Evolutionary conservation across 2,113 vertebrate genomes (phyloP).

Genomic region (Dendropsophus ebraccatus): DNA sequence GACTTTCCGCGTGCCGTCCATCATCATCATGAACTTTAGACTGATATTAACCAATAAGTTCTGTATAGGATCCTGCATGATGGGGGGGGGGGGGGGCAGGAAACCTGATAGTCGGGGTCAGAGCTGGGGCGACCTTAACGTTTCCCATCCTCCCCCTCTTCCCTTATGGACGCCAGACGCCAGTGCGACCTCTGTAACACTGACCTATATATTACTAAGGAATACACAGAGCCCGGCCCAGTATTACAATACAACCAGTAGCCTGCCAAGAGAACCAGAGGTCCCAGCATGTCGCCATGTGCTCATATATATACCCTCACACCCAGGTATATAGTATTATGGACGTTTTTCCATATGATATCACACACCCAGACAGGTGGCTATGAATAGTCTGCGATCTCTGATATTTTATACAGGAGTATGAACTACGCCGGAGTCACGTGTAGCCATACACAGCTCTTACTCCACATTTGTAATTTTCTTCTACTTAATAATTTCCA

Average conservation of each 20-base stretch:
- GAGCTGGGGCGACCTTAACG: background rate
- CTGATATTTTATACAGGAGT: too few species aligned
- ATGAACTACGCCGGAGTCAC: too few species aligned
- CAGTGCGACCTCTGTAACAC: background rate
- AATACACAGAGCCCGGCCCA: background rate
- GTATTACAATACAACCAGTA: too few species aligned
- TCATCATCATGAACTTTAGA: constrained; percentile 9
- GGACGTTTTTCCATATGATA: background rate
- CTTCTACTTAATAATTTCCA: too few species aligned
- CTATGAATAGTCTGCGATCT: too few species aligned
- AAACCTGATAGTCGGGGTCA: constrained; percentile 19
- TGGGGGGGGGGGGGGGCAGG: constrained; percentile 3
- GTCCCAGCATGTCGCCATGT: background rate
- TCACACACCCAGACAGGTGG: background rate
- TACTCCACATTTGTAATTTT: too few species aligned
- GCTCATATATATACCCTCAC: too few species aligned
- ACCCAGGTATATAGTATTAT: too few species aligned
- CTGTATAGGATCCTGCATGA: background rate
- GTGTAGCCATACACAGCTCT: too few species aligned
- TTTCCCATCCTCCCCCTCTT: background rate
- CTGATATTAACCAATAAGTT: constrained; percentile 31
- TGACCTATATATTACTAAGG: background rate
- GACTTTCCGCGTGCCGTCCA: too few species aligned
- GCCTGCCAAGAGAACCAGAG: background rate
- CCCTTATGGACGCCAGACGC: background rate